A percentile compares a stretch with the other conserved stretches of the same genome.
Conservation (phyloP, 2,888 invertebrate species). For the Cryptosula pallasiana region DNA sequence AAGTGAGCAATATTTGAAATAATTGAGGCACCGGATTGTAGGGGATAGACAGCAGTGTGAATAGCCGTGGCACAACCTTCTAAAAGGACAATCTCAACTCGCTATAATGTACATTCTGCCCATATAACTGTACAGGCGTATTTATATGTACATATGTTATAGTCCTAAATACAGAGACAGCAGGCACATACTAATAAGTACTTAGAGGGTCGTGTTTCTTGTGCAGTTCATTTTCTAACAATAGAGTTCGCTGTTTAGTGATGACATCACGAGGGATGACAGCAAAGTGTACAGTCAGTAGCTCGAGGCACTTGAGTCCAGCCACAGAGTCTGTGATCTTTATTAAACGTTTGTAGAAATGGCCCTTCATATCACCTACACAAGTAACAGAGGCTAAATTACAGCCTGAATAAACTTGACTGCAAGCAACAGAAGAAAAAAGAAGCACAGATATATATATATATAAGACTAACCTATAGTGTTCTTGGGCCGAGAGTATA, state of each 20-base stretch:
- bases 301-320: constrained; percentile 6
- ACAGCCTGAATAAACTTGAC: too few relatives aligned
- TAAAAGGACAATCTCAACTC: too few relatives aligned
- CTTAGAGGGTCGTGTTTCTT: background rate
- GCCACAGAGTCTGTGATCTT: background rate
- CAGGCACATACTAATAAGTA: background rate
- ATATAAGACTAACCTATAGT: too few relatives aligned
- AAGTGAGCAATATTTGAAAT: constrained; percentile 2
- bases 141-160: too few relatives aligned
- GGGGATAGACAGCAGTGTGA: background rate
- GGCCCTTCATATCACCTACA: constrained; percentile 10
- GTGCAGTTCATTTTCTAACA: constrained; percentile 19
- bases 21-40: background rate
- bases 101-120: too few relatives aligned
- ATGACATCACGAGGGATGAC: constrained; percentile 5
- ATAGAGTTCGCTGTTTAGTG: background rate
- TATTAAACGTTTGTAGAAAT: constrained; percentile 7
- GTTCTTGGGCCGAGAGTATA: too few relatives aligned
- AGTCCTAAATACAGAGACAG: too few relatives aligned
- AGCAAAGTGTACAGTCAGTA: constrained; percentile 19
- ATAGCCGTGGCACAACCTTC: background rate
- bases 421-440: too few relatives aligned
- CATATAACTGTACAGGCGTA: too few relatives aligned
- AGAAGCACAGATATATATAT: too few relatives aligned
- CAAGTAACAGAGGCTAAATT: too few relatives aligned